phyloP scores from a whole-genome alignment of 2,113 vertebrate genomes.

The Lasiurus borealis region DNA sequence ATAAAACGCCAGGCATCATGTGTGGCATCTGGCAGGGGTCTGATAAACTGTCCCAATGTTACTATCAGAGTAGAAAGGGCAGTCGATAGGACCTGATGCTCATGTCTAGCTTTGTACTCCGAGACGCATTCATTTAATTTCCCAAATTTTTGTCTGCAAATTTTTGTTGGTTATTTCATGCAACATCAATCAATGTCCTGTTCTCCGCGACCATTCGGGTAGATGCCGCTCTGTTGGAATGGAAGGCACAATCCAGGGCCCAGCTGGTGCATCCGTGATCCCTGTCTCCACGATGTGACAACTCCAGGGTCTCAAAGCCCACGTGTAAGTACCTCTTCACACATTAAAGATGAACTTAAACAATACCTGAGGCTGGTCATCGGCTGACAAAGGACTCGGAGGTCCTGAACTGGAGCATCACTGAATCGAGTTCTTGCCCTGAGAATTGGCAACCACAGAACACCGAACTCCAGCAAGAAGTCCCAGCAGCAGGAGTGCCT shows the following conservation, averaged over 20 bases:
- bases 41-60: not conserved
- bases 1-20: not conserved
- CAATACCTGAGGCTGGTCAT: not conserved
- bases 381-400: not conserved
- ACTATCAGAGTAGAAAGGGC: not conserved
- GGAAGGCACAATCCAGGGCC: not conserved
- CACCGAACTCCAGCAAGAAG: not conserved
- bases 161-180: not conserved
- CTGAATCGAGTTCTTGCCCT: not conserved
- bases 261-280: rapidly evolving
- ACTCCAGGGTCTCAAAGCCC: not conserved
- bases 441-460: not conserved
- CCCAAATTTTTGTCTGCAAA: not conserved
- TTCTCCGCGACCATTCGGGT: not conserved
- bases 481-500: not conserved
- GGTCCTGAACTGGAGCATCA: not conserved
- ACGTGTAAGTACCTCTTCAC: not conserved
- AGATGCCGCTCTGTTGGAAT: not conserved
- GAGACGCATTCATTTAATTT: not conserved
- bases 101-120: not conserved
- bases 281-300: not conserved
- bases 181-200: not conserved
- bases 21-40: not conserved
- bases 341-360: not conserved
- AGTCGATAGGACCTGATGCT: not conserved